phyloP scores from a whole-genome alignment of 1,140 invertebrate species.

The Drosophila navojoa region DNA sequence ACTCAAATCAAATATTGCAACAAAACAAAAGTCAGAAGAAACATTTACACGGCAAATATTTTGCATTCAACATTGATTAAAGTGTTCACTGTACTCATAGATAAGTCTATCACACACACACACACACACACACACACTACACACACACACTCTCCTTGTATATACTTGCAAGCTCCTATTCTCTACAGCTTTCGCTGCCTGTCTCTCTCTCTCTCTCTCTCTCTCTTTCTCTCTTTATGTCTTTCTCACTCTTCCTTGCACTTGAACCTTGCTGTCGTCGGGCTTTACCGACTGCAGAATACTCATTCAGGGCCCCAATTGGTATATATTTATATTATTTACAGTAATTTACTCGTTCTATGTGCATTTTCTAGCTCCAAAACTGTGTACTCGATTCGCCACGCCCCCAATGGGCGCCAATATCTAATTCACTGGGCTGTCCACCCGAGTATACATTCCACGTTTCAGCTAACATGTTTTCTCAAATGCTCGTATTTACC shows the following conservation, averaged over 20 bases:
- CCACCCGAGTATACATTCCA: no score
- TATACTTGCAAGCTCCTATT: slow-evolving; percentile 3
- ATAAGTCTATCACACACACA: not conserved
- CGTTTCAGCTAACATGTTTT: no score
- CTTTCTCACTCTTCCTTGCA: not conserved
- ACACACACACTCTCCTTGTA: slow-evolving; percentile 20
- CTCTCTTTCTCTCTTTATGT: not conserved
- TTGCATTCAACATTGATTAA: slow-evolving; percentile 19
- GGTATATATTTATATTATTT: no score
- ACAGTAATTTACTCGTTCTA: no score
- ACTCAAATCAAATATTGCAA: not conserved
- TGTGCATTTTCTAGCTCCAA: no score
- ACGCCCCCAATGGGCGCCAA: no score
- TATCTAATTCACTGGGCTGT: no score
- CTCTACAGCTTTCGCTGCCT: not conserved
- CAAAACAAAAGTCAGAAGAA: slow-evolving; percentile 5
- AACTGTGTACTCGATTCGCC: no score
- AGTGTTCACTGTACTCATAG: no score
- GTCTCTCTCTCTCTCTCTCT: slow-evolving; percentile 6
- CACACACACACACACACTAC: not conserved
- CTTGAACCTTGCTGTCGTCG: not conserved
- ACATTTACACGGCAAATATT: slow-evolving; percentile 47
- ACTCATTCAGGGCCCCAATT: not conserved
- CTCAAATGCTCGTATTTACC: no score
- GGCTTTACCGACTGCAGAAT: no score